These are phyloP conservation scores for Ceriagrion tenellum DNA, from an alignment of 2,888 invertebrate species.

Conservation along the genomic window DNA sequence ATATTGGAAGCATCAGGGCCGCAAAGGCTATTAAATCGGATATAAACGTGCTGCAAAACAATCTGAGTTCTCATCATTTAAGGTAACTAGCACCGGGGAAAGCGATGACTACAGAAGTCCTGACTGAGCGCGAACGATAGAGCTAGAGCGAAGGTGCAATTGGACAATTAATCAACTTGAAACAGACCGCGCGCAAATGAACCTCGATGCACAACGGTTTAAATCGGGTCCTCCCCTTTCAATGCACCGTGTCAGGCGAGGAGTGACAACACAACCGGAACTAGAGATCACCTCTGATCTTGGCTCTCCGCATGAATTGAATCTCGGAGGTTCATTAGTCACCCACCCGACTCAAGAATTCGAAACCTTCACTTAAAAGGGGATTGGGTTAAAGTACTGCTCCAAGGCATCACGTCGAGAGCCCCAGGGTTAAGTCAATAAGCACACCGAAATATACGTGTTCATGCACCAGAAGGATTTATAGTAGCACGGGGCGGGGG, in stretches of 20 bases:
- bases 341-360: not conserved
- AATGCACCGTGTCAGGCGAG: not conserved
- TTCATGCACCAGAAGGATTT: not conserved
- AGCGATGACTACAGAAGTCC: too few species aligned
- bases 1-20: too few species aligned
- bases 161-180: not conserved
- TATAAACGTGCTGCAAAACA: too few species aligned
- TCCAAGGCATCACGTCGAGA: not conserved
- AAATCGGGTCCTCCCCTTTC: not conserved
- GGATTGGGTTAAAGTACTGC: not conserved
- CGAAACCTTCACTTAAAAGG: not conserved
- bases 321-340: not conserved
- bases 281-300: not conserved
- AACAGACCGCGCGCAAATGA: not conserved
- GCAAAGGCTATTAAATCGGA: too few species aligned
- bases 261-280: not conserved
- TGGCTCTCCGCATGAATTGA: not conserved
- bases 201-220: not conserved
- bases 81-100: too few species aligned
- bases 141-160: not conserved
- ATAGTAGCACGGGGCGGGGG: not conserved
- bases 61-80: too few species aligned
- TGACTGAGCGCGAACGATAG: not conserved
- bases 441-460: not conserved
- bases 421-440: not conserved